Evolutionary conservation across 2,888 invertebrate genomes (phyloP).

Genomic region (Lasioglossum pauxillum): DNA sequence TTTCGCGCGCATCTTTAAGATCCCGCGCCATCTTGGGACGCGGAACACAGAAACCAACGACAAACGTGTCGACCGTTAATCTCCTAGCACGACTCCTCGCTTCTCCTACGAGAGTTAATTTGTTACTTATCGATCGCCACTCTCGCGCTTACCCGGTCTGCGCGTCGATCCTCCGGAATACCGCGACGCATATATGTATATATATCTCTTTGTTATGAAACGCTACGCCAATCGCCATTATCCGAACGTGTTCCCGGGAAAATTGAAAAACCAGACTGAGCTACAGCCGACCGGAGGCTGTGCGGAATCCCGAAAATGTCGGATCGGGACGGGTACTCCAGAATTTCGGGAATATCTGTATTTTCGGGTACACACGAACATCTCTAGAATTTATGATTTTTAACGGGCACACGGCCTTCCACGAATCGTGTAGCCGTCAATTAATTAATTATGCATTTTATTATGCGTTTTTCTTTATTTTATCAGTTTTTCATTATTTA

Average conservation of each 20-base stretch:
- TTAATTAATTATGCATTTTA: background rate
- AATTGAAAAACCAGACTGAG: background rate
- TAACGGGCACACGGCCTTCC: background rate
- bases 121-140: slow-evolving; percentile 1
- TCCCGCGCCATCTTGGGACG: slow-evolving; percentile 47
- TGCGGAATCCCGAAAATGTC: background rate
- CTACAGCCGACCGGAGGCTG: background rate
- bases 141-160: background rate
- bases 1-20: slow-evolving; percentile 62
- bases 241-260: background rate
- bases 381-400: background rate
- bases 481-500: too few species aligned
- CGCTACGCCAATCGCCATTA: background rate
- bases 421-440: background rate
- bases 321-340: background rate
- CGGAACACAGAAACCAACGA: slow-evolving; percentile 18
- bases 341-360: background rate
- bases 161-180: slow-evolving; percentile 1
- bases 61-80: slow-evolving; percentile 13
- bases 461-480: background rate
- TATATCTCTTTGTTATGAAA: slow-evolving; percentile 5
- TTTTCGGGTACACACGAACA: background rate
- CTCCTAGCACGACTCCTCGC: background rate
- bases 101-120: background rate
- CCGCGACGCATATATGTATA: background rate